Conservation (phyloP, 2,888 invertebrate genomes). For the Drosophila vallismaia region DNA sequence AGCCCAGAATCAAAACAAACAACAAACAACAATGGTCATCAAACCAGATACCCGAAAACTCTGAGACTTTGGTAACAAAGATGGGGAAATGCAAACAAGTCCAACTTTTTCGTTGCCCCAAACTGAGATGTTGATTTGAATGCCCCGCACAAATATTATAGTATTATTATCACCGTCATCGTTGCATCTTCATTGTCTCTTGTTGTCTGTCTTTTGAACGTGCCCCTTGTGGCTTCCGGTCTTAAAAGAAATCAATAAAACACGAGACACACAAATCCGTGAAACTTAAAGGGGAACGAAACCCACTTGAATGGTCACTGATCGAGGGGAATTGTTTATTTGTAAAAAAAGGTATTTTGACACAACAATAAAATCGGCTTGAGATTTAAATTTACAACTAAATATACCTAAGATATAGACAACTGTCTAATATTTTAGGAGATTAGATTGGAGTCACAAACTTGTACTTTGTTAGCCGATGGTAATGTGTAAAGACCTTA, state of each 20-base stretch:
- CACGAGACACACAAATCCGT: slow-evolving; percentile 14
- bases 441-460: background rate
- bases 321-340: slow-evolving; percentile 47
- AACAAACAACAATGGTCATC: slow-evolving; percentile 60
- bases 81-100: slow-evolving; percentile 29
- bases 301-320: slow-evolving; percentile 62
- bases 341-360: background rate
- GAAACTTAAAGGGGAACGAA: slow-evolving; percentile 25
- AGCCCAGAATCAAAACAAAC: slow-evolving; percentile 69
- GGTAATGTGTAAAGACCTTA: background rate
- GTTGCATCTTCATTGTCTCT: slow-evolving; percentile 47
- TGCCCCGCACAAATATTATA: slow-evolving; percentile 33
- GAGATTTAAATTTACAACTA: slow-evolving; percentile 1
- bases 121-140: slow-evolving; percentile 48
- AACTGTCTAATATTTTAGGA: background rate
- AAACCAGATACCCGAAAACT: slow-evolving; percentile 33
- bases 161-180: slow-evolving; percentile 28
- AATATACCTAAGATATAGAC: background rate
- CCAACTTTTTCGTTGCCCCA: slow-evolving; percentile 29
- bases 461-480: background rate
- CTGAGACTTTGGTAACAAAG: slow-evolving; percentile 21
- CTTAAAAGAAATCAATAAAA: slow-evolving; percentile 69
- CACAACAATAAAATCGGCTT: slow-evolving; percentile 2
- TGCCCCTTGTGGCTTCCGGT: slow-evolving; percentile 72
- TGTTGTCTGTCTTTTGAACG: slow-evolving; percentile 43